Base-by-base conservation (phyloP, 2,888 invertebrate genomes). In the Xanthia togata region DNA sequence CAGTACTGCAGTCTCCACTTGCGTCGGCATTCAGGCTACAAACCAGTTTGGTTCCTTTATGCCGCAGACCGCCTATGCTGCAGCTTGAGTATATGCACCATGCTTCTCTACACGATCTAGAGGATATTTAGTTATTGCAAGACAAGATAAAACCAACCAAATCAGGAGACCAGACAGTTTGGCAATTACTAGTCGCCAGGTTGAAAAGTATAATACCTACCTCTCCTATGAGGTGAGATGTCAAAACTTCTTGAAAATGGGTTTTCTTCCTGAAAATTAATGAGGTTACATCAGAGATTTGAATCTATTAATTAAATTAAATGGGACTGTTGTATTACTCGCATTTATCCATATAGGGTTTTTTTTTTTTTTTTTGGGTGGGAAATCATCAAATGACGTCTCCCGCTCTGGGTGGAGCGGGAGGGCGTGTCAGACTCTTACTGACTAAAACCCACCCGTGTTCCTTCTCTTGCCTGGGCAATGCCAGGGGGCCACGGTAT, bases 31-130 rank as follows among this genome's bases (percentile, higher is more conserved):
- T 89, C 93, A 88, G 91, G 90, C 91, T 91, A 88, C 89, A 91
- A 96, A 96, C 96, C 96, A 94, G 96, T 96, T 96, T 94, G 90
- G 93, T 94, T 94, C 93, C 94, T 96, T 95, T 96, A 95, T 93
- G 93, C 93, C 92, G 92, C 92, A 91, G 95, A 95, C 96, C 95
- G 96, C 95, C 96, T 93, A 94, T 93, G 92, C 95, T 94, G 96
- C 96, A 96, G 95, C 96, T 95, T 95, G 95, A 92, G 82, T 94
- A 90, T 81, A 76, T 88, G 81, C 85, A 85, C 94, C 93, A 93
- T 59, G 59, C 73, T 71, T 75, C 20, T 20, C 20, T n/a, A 41
- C n/a, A 47, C 12, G 14, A 70, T 47, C 50, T 38, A 47, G 11
- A 35, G 79, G 82, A 82, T 70, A 74, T 69, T 47, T 55, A 53